Conservation (phyloP, 2,797 vertebrate species). For the Neopelma chrysocephalum region DNA sequence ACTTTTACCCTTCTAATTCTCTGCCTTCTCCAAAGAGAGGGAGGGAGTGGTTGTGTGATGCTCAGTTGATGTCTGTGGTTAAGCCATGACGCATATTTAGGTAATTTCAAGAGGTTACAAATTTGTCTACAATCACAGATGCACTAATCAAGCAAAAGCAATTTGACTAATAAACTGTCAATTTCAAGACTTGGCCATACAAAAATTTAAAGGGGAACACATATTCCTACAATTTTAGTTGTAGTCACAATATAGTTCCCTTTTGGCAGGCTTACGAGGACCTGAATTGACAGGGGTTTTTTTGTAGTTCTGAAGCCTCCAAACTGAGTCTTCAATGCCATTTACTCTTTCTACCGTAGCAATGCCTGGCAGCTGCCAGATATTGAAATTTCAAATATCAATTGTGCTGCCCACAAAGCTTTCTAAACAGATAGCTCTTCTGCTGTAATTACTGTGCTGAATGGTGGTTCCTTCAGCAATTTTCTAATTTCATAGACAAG, state of each 20-base stretch:
- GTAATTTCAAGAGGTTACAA: not conserved
- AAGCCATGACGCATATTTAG: not conserved
- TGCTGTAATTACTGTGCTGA: not conserved
- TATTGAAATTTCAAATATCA: not conserved
- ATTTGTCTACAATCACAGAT: not conserved
- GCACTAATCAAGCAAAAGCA: not conserved
- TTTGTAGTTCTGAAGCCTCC: not conserved
- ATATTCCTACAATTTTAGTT: not conserved
- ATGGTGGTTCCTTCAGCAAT: not conserved
- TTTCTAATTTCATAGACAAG: not conserved
- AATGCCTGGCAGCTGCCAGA: not conserved
- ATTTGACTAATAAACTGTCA: not conserved
- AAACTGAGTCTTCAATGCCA: not conserved
- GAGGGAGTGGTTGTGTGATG: not conserved
- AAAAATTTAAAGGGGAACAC: not conserved
- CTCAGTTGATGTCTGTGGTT: not conserved
- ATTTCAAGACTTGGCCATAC: not conserved
- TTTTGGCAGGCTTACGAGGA: not conserved
- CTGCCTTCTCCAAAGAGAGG: accelerated
- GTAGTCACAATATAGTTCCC: too few species aligned
- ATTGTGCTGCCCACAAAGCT: not conserved
- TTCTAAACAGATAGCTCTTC: not conserved
- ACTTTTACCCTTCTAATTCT: not conserved
- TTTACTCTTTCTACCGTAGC: not conserved
- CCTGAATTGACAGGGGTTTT: not conserved